These are phyloP conservation scores for Triplophysa dalaica DNA, from an alignment of 2,113 vertebrate species.

Conservation along the genomic window DNA sequence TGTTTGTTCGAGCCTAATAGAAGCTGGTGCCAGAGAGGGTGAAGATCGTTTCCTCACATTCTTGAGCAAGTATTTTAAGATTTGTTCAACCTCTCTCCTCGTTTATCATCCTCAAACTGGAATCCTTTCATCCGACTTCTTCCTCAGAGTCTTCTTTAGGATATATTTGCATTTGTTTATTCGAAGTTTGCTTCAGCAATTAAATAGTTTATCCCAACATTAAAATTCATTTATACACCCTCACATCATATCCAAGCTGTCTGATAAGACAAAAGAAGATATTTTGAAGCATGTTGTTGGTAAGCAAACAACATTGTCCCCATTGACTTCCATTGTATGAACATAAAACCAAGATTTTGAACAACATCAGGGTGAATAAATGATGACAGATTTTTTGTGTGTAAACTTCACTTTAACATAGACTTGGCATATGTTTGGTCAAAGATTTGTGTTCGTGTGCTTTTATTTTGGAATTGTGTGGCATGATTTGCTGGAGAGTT, in stretches of 20 bases:
- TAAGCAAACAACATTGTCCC: no score
- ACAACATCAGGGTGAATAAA: no score
- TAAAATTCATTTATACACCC: no score
- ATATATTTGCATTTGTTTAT: conserved; percentile 54
- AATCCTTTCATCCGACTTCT: conserved; percentile 39
- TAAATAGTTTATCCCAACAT: neutral
- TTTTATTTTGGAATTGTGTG: conserved; percentile 4
- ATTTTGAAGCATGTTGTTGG: no score
- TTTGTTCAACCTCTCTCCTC: conserved; percentile 20
- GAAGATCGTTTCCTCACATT: conserved; percentile 32
- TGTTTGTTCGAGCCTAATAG: conserved; percentile 51
- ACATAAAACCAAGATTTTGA: no score
- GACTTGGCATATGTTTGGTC: neutral
- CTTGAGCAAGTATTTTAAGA: conserved; percentile 39
- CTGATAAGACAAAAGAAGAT: no score
- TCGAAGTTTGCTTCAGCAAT: conserved; percentile 37
- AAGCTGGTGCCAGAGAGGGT: conserved; percentile 30
- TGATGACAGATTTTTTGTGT: no score
- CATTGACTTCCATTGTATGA: no score
- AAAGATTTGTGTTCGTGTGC: conserved; percentile 21
- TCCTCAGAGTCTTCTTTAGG: conserved; percentile 42
- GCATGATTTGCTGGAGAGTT: conserved; percentile 9
- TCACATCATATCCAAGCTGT: no score
- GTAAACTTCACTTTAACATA: neutral
- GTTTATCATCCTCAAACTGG: conserved; percentile 44